Percentiles rank a stretch among this genome's conserved stretches.
These are phyloP conservation scores for Anomalospiza imberbis DNA, from an alignment of 2,797 vertebrate genomes.

Conservation along the genomic window DNA sequence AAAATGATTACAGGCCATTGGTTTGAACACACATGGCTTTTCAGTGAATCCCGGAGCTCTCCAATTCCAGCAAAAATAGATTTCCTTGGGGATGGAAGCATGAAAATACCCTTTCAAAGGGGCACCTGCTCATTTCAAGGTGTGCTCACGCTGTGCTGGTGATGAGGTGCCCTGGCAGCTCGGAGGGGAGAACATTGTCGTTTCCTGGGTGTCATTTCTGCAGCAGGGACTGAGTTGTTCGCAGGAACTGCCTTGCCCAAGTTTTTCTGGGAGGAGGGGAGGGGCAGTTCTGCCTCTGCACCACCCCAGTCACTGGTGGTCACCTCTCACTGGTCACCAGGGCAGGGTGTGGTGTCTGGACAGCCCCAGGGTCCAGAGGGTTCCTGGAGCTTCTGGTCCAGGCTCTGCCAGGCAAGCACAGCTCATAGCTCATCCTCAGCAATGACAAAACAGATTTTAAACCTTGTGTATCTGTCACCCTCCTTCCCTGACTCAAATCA, in stretches of 20 bases:
- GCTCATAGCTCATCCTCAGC: not conserved
- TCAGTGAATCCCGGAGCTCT: not conserved
- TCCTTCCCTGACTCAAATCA: not conserved
- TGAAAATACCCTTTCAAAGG: not conserved
- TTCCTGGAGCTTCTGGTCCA: not conserved
- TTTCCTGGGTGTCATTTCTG: not conserved
- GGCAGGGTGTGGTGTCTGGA: accelerated
- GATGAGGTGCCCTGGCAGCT: not conserved
- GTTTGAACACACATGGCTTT: not conserved
- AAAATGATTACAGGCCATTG: not conserved
- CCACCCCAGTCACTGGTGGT: accelerated
- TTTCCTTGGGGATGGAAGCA: not conserved
- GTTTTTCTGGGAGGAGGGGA: not conserved
- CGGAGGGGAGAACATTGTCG: not conserved
- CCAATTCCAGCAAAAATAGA: not conserved
- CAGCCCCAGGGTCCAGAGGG: not conserved
- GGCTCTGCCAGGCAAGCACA: not conserved
- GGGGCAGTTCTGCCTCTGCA: not conserved
- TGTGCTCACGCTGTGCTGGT: not conserved
- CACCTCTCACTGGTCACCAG: not conserved
- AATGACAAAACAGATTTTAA: not conserved
- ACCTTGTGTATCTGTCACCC: not conserved
- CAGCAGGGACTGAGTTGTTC: not conserved
- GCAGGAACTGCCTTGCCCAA: not conserved
- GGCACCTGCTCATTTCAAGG: not conserved